These are phyloP conservation scores for Habropoda laboriosa DNA, from an alignment of 1,140 invertebrate genomes.

Conservation along the genomic window DNA sequence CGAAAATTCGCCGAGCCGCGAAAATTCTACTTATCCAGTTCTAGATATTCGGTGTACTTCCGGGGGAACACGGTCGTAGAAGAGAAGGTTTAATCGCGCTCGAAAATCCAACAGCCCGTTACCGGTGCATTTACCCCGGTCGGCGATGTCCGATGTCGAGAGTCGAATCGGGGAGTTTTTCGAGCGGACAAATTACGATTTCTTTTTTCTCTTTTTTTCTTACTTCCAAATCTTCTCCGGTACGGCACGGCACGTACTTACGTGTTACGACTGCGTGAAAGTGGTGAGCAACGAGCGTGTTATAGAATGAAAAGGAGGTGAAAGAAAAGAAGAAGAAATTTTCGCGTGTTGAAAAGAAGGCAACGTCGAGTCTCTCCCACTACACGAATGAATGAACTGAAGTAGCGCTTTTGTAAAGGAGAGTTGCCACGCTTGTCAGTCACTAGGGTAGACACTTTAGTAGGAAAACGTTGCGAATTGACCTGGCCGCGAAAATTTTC, in stretches of 20 bases:
- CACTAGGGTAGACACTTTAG: constrained; percentile 35
- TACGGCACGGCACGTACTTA: constrained; percentile 50
- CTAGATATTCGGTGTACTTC: background rate
- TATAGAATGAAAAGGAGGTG: background rate
- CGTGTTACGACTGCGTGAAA: constrained; percentile 46
- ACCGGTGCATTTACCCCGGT: background rate
- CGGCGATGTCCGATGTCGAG: background rate
- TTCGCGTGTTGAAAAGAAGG: constrained; percentile 53
- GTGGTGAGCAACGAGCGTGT: constrained; percentile 34
- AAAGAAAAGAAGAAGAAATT: constrained; percentile 7
- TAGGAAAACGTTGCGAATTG: constrained; percentile 14
- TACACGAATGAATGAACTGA: constrained; percentile 43
- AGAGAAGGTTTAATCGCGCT: background rate
- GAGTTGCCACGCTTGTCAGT: constrained; percentile 35
- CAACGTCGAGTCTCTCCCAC: constrained; percentile 48
- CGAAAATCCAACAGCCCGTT: constrained; percentile 4
- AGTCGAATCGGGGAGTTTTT: constrained; percentile 14
- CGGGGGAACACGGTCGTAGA: background rate
- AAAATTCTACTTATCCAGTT: constrained; percentile 34
- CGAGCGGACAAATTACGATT: background rate
- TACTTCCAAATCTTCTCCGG: background rate
- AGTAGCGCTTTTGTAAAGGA: constrained; percentile 41
- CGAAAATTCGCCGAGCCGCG: constrained; percentile 25
- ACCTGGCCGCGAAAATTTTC: constrained; percentile 18
- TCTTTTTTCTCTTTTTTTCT: too few species aligned